Evolutionary conservation across 2,113 vertebrate genomes (phyloP), one percentile per base, ranked within the genome.

Genomic region (Eurypyga helias): DNA sequence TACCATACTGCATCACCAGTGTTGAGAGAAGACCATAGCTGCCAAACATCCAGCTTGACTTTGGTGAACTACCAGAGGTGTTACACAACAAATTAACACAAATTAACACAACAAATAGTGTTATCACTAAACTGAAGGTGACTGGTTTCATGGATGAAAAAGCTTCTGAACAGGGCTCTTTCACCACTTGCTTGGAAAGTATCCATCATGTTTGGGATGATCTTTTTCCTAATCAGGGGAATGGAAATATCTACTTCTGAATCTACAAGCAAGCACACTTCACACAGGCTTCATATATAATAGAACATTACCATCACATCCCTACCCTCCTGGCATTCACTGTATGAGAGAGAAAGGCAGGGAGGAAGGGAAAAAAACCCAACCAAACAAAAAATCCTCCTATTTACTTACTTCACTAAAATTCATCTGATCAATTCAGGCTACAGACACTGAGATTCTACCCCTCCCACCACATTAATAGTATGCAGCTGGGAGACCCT

Each of bases 371-470:
- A 25, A 14, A 13, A 34, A 57, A 14, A 8, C 3, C 14, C 14
- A 38, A 25, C n/a, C 17, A 48, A 49, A 21, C 14, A 51, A 52
- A 52, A 16, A 28, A 15, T 2, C 6, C n/a, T 21, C 14, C 1
- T 8, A 46, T 58, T 45, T 65, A 29, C 33, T 57, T 46, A 78
- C 19, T 51, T 29, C 10, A 73, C 18, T 13, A 69, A 61, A 48
- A 55, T 26, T 28, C 38, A 9, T 34, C 21, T 55, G 26, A 34
- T 28, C 21, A 33, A 5, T 29, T 13, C n/a, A 75, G 17, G 11
- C 67, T 23, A 48, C 18, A 86, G 2, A n/a, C 45, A 65, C 1
- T 5, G 1, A 61, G 1, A 16, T 7, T 13, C 6, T 46, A 13
- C 19, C 33, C 58, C 19, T 58, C 5, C 18, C 13, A 48, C 15